phyloP scores from a whole-genome alignment of 2,888 invertebrate genomes.

The Siphlonurus alternatus region DNA sequence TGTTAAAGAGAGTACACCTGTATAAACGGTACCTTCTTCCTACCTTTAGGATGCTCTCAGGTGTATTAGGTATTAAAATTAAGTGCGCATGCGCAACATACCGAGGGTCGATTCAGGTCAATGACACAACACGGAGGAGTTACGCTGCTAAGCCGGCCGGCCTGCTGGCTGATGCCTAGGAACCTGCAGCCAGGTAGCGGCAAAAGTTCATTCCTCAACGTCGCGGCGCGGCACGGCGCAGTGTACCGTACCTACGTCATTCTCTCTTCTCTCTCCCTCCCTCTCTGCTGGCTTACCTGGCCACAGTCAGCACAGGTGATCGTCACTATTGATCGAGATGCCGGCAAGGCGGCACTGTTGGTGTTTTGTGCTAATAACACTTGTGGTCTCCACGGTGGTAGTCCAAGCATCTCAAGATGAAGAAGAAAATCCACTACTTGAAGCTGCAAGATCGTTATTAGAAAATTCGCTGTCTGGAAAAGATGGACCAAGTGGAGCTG shows the following conservation, averaged over 20 bases:
- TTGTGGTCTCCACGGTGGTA: not conserved
- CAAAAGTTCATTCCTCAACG: not conserved
- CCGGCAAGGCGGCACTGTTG: not conserved
- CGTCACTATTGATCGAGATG: not conserved
- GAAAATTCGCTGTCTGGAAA: slow-evolving; percentile 35
- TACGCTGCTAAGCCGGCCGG: not conserved
- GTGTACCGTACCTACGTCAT: not conserved
- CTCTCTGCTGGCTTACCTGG: not conserved
- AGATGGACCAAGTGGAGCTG: slow-evolving; percentile 17
- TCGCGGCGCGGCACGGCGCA: not conserved
- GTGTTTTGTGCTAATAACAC: not conserved
- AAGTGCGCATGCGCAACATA: not conserved
- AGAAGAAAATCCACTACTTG: slow-evolving; percentile 43
- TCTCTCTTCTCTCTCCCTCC: not conserved
- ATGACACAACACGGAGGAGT: not conserved
- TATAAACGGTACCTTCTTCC: not conserved
- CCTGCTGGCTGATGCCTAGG: not conserved
- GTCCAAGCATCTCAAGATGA: slow-evolving; percentile 22
- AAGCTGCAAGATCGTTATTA: slow-evolving; percentile 49
- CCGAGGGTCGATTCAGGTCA: not conserved
- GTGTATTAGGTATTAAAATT: not conserved
- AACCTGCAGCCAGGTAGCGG: not conserved
- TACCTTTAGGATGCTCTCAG: not conserved
- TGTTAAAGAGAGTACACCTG: not conserved
- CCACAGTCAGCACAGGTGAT: not conserved